These are phyloP conservation scores for Micoletzkya japonica DNA, from an alignment of 2,888 invertebrate species.

Conservation along the genomic window DNA sequence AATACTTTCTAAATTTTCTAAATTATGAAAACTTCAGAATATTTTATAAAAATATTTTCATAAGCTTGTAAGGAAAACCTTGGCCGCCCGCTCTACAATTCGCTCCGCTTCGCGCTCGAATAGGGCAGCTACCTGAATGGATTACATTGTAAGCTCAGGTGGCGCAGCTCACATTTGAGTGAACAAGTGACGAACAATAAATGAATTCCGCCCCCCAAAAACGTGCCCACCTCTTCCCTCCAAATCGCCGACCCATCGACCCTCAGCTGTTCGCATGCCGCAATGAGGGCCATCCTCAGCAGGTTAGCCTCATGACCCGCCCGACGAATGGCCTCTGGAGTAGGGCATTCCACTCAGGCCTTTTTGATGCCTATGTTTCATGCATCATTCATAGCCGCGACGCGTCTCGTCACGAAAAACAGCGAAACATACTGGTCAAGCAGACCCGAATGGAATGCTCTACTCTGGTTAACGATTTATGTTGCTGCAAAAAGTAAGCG, in stretches of 20 bases:
- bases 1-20: not conserved
- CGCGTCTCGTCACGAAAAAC: too few relatives aligned
- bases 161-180: not conserved
- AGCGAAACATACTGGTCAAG: too few relatives aligned
- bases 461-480: not conserved
- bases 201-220: too few relatives aligned
- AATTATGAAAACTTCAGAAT: too few relatives aligned
- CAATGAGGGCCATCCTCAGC: slow-evolving; percentile 9
- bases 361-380: too few relatives aligned
- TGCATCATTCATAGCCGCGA: too few relatives aligned
- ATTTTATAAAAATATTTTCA: too few relatives aligned
- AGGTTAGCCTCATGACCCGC: slow-evolving; percentile 6
- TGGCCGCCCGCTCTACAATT: slow-evolving; percentile 26
- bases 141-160: not conserved
- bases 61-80: not conserved
- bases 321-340: slow-evolving; percentile 9
- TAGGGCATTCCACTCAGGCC: not conserved
- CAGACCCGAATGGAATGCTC: not conserved
- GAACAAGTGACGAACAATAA: too few relatives aligned
- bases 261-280: slow-evolving; percentile 27
- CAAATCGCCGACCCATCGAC: slow-evolving; percentile 25
- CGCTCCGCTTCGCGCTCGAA: slow-evolving; percentile 20
- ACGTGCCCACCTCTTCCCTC: slow-evolving; percentile 25
- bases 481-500: too few relatives aligned
- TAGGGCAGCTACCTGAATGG: slow-evolving; percentile 7